Evolutionary conservation across 2,113 vertebrate genomes (phyloP), one percentile per base, ranked within the genome.

Genomic region (Erythrocebus patas): DNA sequence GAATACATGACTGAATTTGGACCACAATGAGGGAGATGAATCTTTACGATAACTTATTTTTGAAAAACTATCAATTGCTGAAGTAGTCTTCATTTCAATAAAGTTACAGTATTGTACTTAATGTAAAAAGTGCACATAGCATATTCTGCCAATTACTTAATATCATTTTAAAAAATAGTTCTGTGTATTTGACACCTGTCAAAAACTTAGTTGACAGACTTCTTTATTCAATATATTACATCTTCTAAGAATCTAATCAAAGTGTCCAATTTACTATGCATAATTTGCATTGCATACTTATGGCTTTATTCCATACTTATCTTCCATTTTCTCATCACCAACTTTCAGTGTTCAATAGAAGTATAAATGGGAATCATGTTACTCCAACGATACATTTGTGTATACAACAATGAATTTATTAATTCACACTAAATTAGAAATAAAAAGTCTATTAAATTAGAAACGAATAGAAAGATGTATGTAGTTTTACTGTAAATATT

Each of bases 211-310:
- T 82, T 98, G 97, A 97, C 97, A 97, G 89, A 52, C n/a, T 96
- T 98, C 3, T 3, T 97, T 98, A 95, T 95, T 97, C 81, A 93
- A 83, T 97, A 66, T 97, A 73, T 95, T 98, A 92, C 45, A 97
- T 52, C 45, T 97, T 96, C 91, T 97, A 97, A 35, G 93, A 97
- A 98, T 97, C 95, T 96, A 98, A 98, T 98, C 95, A 98, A 95
- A 98, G 95, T 98, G 92, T 98, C 96, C 95, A 98, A 98, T 97
- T 98, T 98, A 96, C 96, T 97, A 97, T 97, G 98, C 96, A 98
- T 95, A 98, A 98, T 98, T 98, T 98, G 83, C 93, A 97, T 95
- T 79, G n/a, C 89, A 88, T 95, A 95, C 86, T 97, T 95, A 98
- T 86, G 96, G 55, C 8, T 97, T 92, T 94, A 97, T 95, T 96